A percentile compares a stretch with the other conserved stretches of the same genome.
Conservation (phyloP, 2,797 vertebrate species). For the Petrocephalus sullivani region DNA sequence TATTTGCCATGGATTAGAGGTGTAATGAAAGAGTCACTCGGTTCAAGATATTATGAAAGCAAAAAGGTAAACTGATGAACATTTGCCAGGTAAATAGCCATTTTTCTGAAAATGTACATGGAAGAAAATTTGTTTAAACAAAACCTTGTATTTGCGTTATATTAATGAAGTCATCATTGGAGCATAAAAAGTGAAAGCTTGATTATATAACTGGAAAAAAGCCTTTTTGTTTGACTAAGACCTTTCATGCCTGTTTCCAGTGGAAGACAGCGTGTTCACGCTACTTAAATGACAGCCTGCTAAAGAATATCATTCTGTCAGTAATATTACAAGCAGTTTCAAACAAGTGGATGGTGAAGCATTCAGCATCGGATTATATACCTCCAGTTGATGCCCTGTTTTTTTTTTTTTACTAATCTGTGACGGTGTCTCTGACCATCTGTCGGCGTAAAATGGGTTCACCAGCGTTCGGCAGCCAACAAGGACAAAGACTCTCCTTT, state of each 20-base stretch:
- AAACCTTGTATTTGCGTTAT: not conserved
- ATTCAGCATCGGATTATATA: not conserved
- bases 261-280: not conserved
- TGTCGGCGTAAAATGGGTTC: constrained; percentile 9
- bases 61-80: not conserved
- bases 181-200: not conserved
- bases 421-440: not conserved
- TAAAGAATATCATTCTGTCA: not conserved
- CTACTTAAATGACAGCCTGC: not conserved
- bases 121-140: not conserved
- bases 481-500: constrained; percentile 4
- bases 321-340: not conserved
- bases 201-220: not conserved
- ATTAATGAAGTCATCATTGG: not conserved
- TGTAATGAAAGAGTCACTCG: not conserved
- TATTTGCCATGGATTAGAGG: not conserved
- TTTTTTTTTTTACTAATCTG: not conserved
- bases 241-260: not conserved
- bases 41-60: not conserved
- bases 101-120: not conserved
- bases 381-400: not conserved
- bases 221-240: not conserved
- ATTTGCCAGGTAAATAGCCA: not conserved
- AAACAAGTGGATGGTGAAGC: not conserved
- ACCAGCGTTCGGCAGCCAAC: not conserved